Percentiles rank a stretch among this genome's conserved stretches.
phyloP scores from a whole-genome alignment of 2,888 invertebrate genomes.

The Drosophila imparisetae region DNA sequence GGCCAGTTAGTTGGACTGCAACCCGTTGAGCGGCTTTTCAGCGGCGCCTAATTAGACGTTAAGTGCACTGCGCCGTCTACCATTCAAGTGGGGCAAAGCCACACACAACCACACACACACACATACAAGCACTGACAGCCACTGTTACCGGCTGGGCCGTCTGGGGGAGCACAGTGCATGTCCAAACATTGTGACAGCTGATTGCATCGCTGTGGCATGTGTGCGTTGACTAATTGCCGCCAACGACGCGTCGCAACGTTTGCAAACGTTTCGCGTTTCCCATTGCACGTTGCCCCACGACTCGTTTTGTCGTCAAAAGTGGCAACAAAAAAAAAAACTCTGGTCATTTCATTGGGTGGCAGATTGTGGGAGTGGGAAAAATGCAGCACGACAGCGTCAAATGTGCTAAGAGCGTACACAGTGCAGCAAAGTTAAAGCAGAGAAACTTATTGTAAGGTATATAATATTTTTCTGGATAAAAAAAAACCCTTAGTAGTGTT shows the following conservation, averaged over 20 bases:
- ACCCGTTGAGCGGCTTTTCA: constrained; percentile 72
- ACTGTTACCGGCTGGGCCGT: constrained; percentile 1
- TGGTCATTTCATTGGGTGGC: constrained; percentile 26
- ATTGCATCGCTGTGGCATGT: constrained; percentile 57
- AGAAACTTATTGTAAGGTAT: background rate
- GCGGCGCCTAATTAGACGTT: constrained; percentile 76
- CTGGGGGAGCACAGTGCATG: constrained; percentile 15
- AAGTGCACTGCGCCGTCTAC: constrained; percentile 58
- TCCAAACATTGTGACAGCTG: constrained; percentile 74
- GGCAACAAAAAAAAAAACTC: constrained; percentile 28
- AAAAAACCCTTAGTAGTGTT: background rate
- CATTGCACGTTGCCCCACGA: constrained; percentile 26
- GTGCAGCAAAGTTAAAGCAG: constrained; percentile 12
- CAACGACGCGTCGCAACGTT: constrained; percentile 44
- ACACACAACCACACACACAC: background rate
- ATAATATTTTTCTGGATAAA: background rate
- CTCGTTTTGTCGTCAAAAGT: background rate
- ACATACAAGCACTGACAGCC: constrained; percentile 4
- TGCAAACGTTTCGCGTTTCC: constrained; percentile 22
- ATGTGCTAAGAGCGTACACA: constrained; percentile 25
- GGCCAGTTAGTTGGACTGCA: constrained; percentile 31
- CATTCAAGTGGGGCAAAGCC: constrained; percentile 48
- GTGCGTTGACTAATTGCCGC: constrained; percentile 54
- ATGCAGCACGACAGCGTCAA: constrained; percentile 13
- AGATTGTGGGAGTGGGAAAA: constrained; percentile 26